Evolutionary conservation across 2,888 invertebrate species (phyloP).

Genomic region (Trissolcus brochymenae): DNA sequence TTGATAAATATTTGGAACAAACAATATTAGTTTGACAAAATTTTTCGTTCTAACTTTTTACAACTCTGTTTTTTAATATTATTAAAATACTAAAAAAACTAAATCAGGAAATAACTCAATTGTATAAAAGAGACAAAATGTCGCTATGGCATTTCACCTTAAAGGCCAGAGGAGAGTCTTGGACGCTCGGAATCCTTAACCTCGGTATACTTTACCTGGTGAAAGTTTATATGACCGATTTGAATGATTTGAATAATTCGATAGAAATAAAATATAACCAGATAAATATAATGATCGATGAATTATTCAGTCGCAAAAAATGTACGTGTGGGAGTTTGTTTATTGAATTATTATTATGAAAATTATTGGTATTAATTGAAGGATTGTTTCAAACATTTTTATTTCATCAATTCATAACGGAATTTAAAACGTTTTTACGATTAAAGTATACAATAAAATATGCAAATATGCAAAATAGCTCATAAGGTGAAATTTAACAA

Average conservation of each 20-base stretch:
- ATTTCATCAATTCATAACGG: neutral
- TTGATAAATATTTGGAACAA: too few relatives aligned
- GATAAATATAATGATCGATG: neutral
- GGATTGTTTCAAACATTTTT: neutral
- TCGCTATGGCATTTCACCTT: too few relatives aligned
- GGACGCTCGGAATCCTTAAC: neutral
- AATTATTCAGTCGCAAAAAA: neutral
- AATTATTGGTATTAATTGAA: neutral
- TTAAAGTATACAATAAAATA: too few relatives aligned
- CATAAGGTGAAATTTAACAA: too few relatives aligned
- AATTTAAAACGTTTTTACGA: too few relatives aligned
- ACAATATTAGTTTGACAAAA: too few relatives aligned
- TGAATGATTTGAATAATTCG: conserved; percentile 10
- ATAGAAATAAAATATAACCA: neutral
- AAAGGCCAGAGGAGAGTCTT: neutral
- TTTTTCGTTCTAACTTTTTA: too few relatives aligned
- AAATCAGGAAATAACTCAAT: too few relatives aligned
- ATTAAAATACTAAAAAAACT: too few relatives aligned
- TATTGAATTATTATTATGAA: neutral
- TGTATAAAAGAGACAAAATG: too few relatives aligned
- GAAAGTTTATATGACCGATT: conserved; percentile 21
- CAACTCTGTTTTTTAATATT: too few relatives aligned
- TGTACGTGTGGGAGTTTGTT: neutral
- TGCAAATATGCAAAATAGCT: too few relatives aligned
- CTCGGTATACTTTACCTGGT: conserved; percentile 4